Percentiles rank a stretch among this genome's conserved stretches.
phyloP scores from a whole-genome alignment of 2,797 vertebrate genomes.

The Pogonophryne albipinna region DNA sequence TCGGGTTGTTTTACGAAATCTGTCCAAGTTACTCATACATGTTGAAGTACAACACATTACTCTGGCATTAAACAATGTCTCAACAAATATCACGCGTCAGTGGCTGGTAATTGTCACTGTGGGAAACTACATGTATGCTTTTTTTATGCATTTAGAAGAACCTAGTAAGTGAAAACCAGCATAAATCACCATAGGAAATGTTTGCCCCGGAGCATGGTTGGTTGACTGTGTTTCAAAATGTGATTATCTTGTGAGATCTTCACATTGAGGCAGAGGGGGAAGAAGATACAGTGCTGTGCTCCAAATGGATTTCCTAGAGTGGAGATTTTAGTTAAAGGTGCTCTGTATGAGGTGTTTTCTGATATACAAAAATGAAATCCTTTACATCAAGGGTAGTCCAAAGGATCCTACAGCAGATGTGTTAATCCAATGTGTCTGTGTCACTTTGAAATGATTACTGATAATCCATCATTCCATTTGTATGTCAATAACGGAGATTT shows the following conservation, averaged over 20 bases:
- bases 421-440: too few species aligned
- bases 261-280: neutral
- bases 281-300: neutral
- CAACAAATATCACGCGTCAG: neutral
- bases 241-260: constrained; percentile 12
- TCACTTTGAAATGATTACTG: too few species aligned
- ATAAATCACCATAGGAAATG: neutral
- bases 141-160: neutral
- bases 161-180: neutral
- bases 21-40: neutral
- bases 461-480: too few species aligned
- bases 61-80: neutral
- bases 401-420: neutral
- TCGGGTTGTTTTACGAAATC: neutral
- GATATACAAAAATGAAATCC: neutral
- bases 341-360: constrained; percentile 3
- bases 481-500: too few species aligned
- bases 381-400: neutral
- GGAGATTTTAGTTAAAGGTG: constrained; percentile 8
- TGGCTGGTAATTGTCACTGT: neutral
- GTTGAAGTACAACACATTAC: neutral
- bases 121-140: neutral
- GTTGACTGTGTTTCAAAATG: constrained; percentile 11
- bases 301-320: constrained; percentile 9
- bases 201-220: neutral